Base-by-base conservation (phyloP, 2,797 vertebrate genomes). In the Pangasius macronema region DNA sequence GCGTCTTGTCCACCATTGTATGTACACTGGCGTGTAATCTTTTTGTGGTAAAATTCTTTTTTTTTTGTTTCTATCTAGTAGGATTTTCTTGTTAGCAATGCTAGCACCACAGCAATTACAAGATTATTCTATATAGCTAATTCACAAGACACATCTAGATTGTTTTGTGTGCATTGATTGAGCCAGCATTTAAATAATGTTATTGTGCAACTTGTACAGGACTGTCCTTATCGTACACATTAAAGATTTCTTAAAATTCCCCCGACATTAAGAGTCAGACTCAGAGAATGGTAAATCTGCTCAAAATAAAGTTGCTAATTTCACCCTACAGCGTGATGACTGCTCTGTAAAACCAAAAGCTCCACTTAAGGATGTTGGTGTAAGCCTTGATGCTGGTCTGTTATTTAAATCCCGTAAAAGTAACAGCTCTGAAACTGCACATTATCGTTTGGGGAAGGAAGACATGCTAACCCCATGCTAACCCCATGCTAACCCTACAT, bases 381-480 rank as follows among this genome's bases (percentile, higher is more conserved):
- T 51, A 76, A 76, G 16, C 27, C 49, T 18, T 6, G 5, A 77
- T 77, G 6, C 46, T n/a, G 75, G 46, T 30, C 75, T 77, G 49
- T 77, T 77, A 77, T 77, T 77, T 77, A 77, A 53, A 2, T 76
- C 46, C 33, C 73, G 30, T 76, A 76, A 76, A 49, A 76, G 73
- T 76, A 76, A 51, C 27, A 30, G 49, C n/a, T 77, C 27, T 53
- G 30, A 73, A 73, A 30, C 11, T 9, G 49, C 16, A 53, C 42
- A n/a, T 75, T n/a, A 51, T 75, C 72, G 49, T 75, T 75, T 51
- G 42, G 72, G 72, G 42, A 16, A 49, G 42, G 72, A 46, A 76
- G 46, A 49, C 24, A n/a, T 76, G 22, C 13, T 14, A 24, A 24
- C 39, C 9, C 42, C 39, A 39, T 39, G 39, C 39, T 39, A 39